phyloP scores from a whole-genome alignment of 2,113 vertebrate genomes.

The Neolamprologus toae region DNA sequence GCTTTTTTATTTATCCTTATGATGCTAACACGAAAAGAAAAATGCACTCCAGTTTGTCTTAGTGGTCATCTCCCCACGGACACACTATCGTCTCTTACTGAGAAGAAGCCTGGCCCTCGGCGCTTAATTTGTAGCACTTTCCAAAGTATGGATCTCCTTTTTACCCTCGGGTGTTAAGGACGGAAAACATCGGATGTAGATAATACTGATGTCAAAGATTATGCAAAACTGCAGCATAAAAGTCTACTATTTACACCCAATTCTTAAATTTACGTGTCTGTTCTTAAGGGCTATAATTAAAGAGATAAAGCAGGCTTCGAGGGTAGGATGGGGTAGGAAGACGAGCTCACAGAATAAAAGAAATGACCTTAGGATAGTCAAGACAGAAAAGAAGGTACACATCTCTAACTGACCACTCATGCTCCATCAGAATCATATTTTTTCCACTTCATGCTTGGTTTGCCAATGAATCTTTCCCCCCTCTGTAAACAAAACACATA shows the following conservation, averaged over 20 bases:
- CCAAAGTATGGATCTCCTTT: conserved; percentile 48
- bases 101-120: conserved; percentile 10
- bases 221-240: conserved; percentile 11
- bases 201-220: conserved; percentile 17
- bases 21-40: conserved; percentile 30
- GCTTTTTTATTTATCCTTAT: neutral
- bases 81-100: neutral
- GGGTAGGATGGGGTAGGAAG: conserved; percentile 12
- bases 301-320: conserved; percentile 43
- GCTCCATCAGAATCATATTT: conserved; percentile 73
- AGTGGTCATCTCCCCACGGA: conserved; percentile 12
- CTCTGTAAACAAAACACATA: conserved; percentile 73
- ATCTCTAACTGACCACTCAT: conserved; percentile 74
- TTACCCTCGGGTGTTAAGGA: conserved; percentile 37
- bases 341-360: conserved; percentile 53
- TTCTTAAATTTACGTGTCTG: conserved; percentile 15
- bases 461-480: conserved; percentile 61
- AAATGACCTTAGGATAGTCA: conserved; percentile 71
- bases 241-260: conserved; percentile 36
- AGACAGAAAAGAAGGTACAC: conserved; percentile 60
- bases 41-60: conserved; percentile 30
- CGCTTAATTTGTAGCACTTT: conserved; percentile 52
- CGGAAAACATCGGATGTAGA: conserved; percentile 1
- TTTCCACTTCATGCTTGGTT: conserved; percentile 77
- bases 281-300: conserved; percentile 45